Evolutionary conservation across 2,797 vertebrate species (phyloP).

Genomic region (Pempheris klunzingeri): DNA sequence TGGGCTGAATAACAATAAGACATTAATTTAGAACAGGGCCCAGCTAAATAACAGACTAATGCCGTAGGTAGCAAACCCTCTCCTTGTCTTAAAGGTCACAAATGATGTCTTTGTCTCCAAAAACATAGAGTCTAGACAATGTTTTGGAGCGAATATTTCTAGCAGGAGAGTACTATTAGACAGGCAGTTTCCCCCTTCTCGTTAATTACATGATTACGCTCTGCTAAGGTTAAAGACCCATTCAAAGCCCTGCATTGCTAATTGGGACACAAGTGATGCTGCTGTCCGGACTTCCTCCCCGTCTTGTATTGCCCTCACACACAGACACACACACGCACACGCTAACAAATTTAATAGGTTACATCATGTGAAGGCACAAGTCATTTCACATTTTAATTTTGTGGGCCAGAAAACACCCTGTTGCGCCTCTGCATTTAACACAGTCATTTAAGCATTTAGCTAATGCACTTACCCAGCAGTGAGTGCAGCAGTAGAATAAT

Average conservation of each 20-base stretch:
- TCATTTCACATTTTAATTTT: slow-evolving; percentile 61
- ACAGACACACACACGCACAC: slow-evolving; percentile 20
- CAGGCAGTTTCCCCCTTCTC: slow-evolving; percentile 46
- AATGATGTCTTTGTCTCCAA: slow-evolving; percentile 64
- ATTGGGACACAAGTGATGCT: slow-evolving; percentile 70
- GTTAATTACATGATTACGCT: slow-evolving; percentile 80
- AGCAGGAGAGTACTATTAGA: slow-evolving; percentile 39
- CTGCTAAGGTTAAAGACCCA: slow-evolving; percentile 76
- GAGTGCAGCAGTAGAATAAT: slow-evolving; percentile 22
- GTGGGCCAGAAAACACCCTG: slow-evolving; percentile 58
- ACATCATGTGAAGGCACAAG: slow-evolving; percentile 48
- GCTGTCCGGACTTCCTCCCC: slow-evolving; percentile 52
- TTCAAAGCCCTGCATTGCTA: slow-evolving; percentile 69
- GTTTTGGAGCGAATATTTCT: slow-evolving; percentile 60
- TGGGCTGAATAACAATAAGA: slow-evolving; percentile 51
- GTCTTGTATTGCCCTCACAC: slow-evolving; percentile 29
- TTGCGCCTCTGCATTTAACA: slow-evolving; percentile 52
- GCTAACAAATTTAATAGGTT: slow-evolving; percentile 60
- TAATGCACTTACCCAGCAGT: slow-evolving; percentile 60
- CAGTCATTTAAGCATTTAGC: slow-evolving; percentile 63
- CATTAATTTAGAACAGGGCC: slow-evolving; percentile 50
- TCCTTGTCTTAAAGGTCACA: slow-evolving; percentile 76
- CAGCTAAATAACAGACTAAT: slow-evolving; percentile 64
- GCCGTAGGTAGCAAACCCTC: slow-evolving; percentile 47
- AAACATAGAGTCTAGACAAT: slow-evolving; percentile 67